Evolutionary conservation across 2,888 invertebrate genomes (phyloP), one percentile per base, ranked within the genome.

Genomic region (Dioctria rufipes): DNA sequence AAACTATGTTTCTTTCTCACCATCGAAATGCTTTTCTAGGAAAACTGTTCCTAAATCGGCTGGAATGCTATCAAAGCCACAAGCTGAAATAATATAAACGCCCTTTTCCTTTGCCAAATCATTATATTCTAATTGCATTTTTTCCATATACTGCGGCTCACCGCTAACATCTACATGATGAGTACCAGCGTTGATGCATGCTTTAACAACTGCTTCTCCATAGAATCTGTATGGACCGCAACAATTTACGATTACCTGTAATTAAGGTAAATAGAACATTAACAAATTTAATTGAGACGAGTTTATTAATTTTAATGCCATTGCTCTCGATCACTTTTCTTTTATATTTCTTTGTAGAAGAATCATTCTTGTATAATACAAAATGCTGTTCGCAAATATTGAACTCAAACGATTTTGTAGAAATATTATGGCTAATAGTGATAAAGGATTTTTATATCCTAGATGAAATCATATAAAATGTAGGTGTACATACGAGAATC

Each of bases 131-230:
- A 97, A 88, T 86, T 96, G 96, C 92, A 96, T 96, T 46, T 89
- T 89, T 88, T 98, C 97, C 89, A 98, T 93, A 87, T 93, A 97
- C 93, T 95, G 90, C 0, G 98, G 95, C 87, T 99, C 98, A 5
- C 98, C 98, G 86, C 94, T 95, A 54, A 99, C 94, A 88, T 99
- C 99, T 6, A 99, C 93, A 86, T 98, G 95, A 90, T 96, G 94
- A 0, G 98, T 92, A 80, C 93, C 93, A 67, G 92, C 92, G 80
- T 94, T 93, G 39, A 97, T 91, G 84, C 97, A 98, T 0, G 98
- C 97, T 84, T 93, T 93, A 0, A 99, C 94, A 5, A 98, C 96
- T 3, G 94, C 92, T 87, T 98, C 97, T 0, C 99, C 99, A 88
- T 93, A 95, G 86, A 96, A 93, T 13, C 93, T 90, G 88, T 94